Base-by-base conservation (phyloP, 2,888 invertebrate genomes). In the Syrphus vitripennis region DNA sequence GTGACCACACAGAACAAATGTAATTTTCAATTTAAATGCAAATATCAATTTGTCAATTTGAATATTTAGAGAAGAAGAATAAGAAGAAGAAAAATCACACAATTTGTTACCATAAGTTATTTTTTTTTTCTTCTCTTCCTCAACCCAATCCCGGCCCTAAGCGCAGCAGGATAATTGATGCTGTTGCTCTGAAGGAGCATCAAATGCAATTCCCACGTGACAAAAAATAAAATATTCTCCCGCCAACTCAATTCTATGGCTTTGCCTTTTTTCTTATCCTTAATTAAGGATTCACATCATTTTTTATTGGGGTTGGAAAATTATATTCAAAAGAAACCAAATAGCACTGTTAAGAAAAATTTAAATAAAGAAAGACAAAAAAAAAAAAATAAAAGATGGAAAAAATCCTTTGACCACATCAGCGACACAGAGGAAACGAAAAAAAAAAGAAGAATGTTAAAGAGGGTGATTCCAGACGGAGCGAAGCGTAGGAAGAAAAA, bases 1-100 rank as follows among this genome's bases (percentile, higher is more conserved):
- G 92, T 92, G 92, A 91, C 91, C 91, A 90, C 90, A 90, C 88
- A 88, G 90, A n/a, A n/a, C 91, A 91, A 92, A 91, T 92, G 92
- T 92, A 92, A 92, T 92, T 92, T 92, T 92, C 92, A 92, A 92
- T 92, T 92, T 92, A 92, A 92, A 92, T 92, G 92, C 92, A 92
- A 92, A 92, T 92, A 92, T 92, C 92, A 92, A 92, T 92, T 92
- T 92, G 92, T 92, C 92, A 92, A 92, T 92, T 89, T 89, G 88
- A 87, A 87, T 89, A 88, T 87, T 83, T 86, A 82, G 75, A 67
- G 70, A 79, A 19, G 50, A 69, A 83, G 59, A 69, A 59, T 37
- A 75, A 26, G 50, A 12, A 55, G 21, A 67, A 67, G 67, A 70
- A 70, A 83, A 81, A 82, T 74, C 82, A 82, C 81, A 78, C 82